Base-by-base conservation (phyloP, 2,888 invertebrate genomes). In the Rhimphoctona megacephalus region DNA sequence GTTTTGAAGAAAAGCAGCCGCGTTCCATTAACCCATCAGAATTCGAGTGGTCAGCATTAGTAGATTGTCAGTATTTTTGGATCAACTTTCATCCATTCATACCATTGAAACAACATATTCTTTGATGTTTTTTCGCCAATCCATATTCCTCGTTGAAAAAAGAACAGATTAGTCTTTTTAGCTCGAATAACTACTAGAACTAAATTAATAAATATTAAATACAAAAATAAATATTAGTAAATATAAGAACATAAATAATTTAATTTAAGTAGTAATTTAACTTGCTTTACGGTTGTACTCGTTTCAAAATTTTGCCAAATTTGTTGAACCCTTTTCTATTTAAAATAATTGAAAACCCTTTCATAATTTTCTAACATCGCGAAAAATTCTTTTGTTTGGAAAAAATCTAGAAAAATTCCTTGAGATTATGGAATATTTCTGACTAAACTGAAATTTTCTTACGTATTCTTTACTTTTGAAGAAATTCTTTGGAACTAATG, bases 1-100 rank as follows among this genome's bases (percentile, higher is more conserved):
- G 61, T 77, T 64, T n/a, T n/a, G 64, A 77, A 19, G 76, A 43
- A 64, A 46, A 64, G 30, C 73, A 73, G 73, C 19, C 46, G 61
- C 14, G 57, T 57, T 39, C 57, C 57, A 39, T 74, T 54, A 11
- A 25, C 49, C 49, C 19, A 25, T 49, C 22, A 33, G 36, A 36
- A 54, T 54, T 36, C 30, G 72, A 72, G 49, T 73, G 73, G n/a
- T n/a, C 9, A 43, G 46, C 69, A 25, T 52, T 22, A 11, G 70
- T 72, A 49, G 11, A 72, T 36, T 52, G 30, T 64, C 64, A 36
- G 46, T 76, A 76, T 76, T 64, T 76, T 76, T 64, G 43, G 61
- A 76, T 30, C 61, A 30, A 30, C 22, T 33, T 57, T 22, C 7
- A 54, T 43, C 19, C 8, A 46, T 43, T 39, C 25, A 46, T 8